Evolutionary conservation across 2,113 vertebrate species (phyloP), one percentile per base, ranked within the genome.

Genomic region (Zootoca vivipara): DNA sequence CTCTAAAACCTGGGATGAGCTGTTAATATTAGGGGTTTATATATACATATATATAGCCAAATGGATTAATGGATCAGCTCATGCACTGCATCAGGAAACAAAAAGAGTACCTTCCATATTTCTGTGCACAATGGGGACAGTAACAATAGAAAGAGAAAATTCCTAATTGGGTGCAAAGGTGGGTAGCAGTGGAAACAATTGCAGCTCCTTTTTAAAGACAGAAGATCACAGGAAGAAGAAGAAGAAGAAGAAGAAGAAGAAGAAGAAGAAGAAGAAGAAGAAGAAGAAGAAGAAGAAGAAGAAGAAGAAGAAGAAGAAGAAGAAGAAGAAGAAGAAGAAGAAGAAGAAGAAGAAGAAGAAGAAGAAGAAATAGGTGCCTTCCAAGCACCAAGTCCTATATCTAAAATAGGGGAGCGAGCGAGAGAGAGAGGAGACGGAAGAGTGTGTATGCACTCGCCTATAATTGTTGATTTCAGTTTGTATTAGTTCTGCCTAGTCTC

Each of bases 31-130:
- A 96, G 96, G 96, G 96, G 96, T 95, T 93, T 95, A 62, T 62
- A 62, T 62, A 62, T 62, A 62, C 94, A 96, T 96, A 96, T 93
- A 96, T 94, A 97, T 96, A 97, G 96, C 95, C 95, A 96, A 96
- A 96, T 95, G 96, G 96, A 97, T 96, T 97, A 97, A 96, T 95
- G 94, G 93, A 95, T 95, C 93, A 96, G 93, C 94, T 97, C 95
- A 93, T 94, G 94, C 94, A 96, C 95, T 95, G 96, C 97, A 95
- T 6, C 93, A 95, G 96, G 97, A 96, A 96, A 97, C 96, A 96
- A 96, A 97, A 95, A 96, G 94, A 94, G 96, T 96, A 94, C 96
- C 96, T 96, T 96, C 96, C 96, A 95, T 97, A 96, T 94, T 93
- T 96, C 94, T 95, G 91, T 95, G 95, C 94, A 93, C 94, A 96